Base-by-base conservation (phyloP, 2,888 invertebrate genomes). In the Nebria brevicollis region DNA sequence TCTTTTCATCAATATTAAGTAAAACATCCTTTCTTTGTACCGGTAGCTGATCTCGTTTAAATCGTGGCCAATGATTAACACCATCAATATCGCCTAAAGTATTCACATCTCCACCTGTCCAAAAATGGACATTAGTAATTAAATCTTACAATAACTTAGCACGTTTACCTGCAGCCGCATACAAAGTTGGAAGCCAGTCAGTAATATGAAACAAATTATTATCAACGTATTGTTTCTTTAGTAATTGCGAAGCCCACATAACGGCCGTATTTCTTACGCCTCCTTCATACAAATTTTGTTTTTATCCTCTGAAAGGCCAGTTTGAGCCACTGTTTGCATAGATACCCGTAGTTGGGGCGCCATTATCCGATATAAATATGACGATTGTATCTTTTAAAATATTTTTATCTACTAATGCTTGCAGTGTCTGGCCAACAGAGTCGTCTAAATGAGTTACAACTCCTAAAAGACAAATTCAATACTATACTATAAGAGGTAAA, bases 331-430 rank as follows among this genome's bases (percentile, higher is more conserved):
- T 92, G 88, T 96, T 97, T 75, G 91, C n/a, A 25, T 77, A 72
- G 34, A 64, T 20, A 73, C 90, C 85, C 0, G 95, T 96, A 0
- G 95, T 94, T 75, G 95, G 95, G 0, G 94, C 96, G 0, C 97
- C 97, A 87, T 98, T 98, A 87, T 98, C 98, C 13, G 96, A 94
- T 84, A 95, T 92, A 87, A 98, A 98, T 0, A 96, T 88, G 77
- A 98, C 91, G 73, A 98, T 92, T 0, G 96, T 95, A 87, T 97
- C 94, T 72, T 95, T 90, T 83, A 97, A 89, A 89, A 97, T 94
- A 1, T 91, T 90, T 82, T 92, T 92, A 0, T 91, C 87, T 76
- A 92, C 90, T 77, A 98, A 89, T 20, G 20, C 20, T 20, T 20
- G 0, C 20, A 20, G 1, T 20, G 20, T 20, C 20, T 20, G 20